Conservation (phyloP, 2,797 vertebrate species). For the Ptychadena robeensis region DNA sequence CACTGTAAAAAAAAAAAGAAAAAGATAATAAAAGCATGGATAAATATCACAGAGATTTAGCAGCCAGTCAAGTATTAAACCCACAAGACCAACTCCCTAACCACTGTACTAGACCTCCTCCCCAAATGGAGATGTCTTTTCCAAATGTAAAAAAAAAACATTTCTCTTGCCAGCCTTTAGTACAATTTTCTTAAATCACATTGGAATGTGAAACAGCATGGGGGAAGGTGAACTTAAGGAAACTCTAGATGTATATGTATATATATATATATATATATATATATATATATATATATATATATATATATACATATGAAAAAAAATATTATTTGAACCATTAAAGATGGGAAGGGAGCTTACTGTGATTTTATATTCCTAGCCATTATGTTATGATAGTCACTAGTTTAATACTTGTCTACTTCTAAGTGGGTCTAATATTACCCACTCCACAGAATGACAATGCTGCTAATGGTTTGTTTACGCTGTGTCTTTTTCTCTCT, state of each 20-base stretch:
- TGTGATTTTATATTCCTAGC: too few species aligned
- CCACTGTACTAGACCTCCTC: conserved; percentile 56
- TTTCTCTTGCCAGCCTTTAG: conserved; percentile 41
- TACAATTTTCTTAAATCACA: conserved; percentile 30
- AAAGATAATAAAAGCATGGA: conserved; percentile 31
- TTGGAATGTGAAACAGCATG: conserved; percentile 20
- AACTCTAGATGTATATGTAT: neutral
- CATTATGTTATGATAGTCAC: too few species aligned
- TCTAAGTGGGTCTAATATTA: too few species aligned
- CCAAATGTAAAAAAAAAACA: conserved; percentile 55
- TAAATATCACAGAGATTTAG: conserved; percentile 16
- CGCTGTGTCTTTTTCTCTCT: too few species aligned
- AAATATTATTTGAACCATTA: too few species aligned
- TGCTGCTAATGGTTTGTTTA: too few species aligned
- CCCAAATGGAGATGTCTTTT: conserved; percentile 40
- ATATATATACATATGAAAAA: too few species aligned
- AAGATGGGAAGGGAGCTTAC: too few species aligned
- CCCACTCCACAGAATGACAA: too few species aligned
- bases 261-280: too few species aligned
- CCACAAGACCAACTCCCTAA: conserved; percentile 55
- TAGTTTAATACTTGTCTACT: too few species aligned
- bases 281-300: too few species aligned
- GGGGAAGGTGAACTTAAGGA: conserved; percentile 32
- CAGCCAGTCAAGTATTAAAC: conserved; percentile 29
- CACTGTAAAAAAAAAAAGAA: conserved; percentile 11